A percentile compares a stretch with the other conserved stretches of the same genome.
Evolutionary conservation across 2,113 vertebrate species (phyloP).

Genomic region (Oncorhynchus gorbuscha): DNA sequence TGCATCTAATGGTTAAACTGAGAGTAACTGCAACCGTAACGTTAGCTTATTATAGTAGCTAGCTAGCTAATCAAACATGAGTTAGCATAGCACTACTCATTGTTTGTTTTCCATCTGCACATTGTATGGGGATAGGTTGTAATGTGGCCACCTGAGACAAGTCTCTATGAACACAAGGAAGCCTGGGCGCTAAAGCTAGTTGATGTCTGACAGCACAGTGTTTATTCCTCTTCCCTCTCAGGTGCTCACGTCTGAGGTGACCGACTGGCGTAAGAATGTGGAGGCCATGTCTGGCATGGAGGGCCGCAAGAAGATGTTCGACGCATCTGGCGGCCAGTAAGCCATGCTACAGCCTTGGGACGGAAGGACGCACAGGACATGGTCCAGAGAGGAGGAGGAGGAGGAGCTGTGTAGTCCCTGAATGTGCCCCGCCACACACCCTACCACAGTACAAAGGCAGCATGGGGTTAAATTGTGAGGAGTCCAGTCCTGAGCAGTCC

Average conservation of each 20-base stretch:
- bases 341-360: background rate
- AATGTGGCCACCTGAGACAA: no score
- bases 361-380: background rate
- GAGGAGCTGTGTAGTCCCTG: background rate
- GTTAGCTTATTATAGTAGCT: no score
- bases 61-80: no score
- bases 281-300: constrained; percentile 99
- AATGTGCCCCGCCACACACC: background rate
- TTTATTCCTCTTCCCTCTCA: constrained; percentile 42
- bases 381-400: background rate
- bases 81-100: no score
- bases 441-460: background rate
- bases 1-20: no score
- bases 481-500: background rate
- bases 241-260: constrained; percentile 88
- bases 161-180: no score
- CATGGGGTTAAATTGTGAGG: background rate
- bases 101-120: no score
- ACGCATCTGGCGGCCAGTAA: constrained; percentile 81
- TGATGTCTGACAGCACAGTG: no score
- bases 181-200: no score
- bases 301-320: constrained; percentile 99
- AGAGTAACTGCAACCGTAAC: no score
- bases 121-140: no score
- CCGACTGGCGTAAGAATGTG: constrained; percentile 98